Percentiles rank a stretch among this genome's conserved stretches.
These are phyloP conservation scores for Isaurus tuberculatus DNA, from an alignment of 92 coral and sea anemone species.

Conservation along the genomic window DNA sequence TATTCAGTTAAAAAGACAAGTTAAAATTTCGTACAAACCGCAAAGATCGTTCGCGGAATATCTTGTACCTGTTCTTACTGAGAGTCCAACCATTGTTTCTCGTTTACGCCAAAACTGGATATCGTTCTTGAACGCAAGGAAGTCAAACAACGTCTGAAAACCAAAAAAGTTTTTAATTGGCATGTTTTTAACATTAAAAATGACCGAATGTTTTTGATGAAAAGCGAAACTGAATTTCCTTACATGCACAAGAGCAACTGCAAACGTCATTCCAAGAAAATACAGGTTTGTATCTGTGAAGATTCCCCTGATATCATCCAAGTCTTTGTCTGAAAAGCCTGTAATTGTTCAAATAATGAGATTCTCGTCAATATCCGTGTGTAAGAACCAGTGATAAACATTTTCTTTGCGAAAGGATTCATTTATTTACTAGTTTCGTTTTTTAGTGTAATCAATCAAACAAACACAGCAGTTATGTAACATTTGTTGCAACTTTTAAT, in stretches of 20 bases:
- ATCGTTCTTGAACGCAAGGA: constrained; percentile 97
- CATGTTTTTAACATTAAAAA: not conserved
- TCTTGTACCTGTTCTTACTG: constrained; percentile 84
- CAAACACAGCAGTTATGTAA: too few relatives aligned
- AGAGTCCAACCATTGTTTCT: constrained; percentile 92
- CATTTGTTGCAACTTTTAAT: too few relatives aligned
- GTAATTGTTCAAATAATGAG: not conserved
- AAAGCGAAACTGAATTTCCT: not conserved
- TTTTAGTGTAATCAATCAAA: too few relatives aligned
- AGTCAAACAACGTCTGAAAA: constrained; percentile 88
- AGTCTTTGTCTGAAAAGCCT: constrained; percentile 97
- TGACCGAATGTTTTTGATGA: not conserved
- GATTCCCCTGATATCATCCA: constrained; percentile 90
- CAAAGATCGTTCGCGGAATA: not conserved
- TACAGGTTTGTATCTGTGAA: constrained; percentile 93
- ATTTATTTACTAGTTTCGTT: too few relatives aligned
- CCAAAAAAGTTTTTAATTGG: not conserved
- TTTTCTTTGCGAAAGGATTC: too few relatives aligned
- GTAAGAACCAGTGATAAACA: too few relatives aligned
- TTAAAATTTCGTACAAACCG: not conserved
- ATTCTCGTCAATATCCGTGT: not conserved
- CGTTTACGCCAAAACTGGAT: constrained; percentile 89
- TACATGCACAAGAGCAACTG: constrained; percentile 78
- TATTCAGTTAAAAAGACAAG: not conserved
- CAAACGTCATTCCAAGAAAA: constrained; percentile 86